phyloP scores from a whole-genome alignment of 1,140 invertebrate species.

The Drosophila asahinai region DNA sequence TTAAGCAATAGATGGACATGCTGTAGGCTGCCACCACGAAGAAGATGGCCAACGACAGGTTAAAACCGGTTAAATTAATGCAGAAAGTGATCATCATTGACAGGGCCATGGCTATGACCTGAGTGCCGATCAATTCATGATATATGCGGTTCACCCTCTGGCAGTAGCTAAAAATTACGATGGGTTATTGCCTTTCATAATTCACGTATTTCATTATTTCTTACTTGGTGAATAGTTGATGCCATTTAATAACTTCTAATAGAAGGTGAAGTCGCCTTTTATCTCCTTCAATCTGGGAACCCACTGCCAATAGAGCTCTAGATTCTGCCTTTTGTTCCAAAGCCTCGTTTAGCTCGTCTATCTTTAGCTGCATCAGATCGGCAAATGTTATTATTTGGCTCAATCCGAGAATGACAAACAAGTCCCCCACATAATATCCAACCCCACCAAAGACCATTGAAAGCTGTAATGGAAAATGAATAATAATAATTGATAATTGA shows the following conservation, averaged over 20 bases:
- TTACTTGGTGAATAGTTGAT: slow-evolving; percentile 59
- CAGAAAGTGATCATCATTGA: slow-evolving; percentile 53
- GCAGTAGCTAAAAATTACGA: slow-evolving; percentile 38
- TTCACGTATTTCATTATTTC: too few species aligned
- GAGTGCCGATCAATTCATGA: slow-evolving; percentile 46
- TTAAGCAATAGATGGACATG: slow-evolving; percentile 62
- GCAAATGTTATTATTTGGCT: slow-evolving; percentile 53
- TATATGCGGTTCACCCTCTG: slow-evolving; percentile 39
- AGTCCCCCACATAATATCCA: slow-evolving; percentile 58
- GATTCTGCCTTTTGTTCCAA: slow-evolving; percentile 20
- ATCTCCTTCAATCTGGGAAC: background rate
- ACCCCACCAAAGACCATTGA: slow-evolving; percentile 32
- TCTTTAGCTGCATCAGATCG: slow-evolving; percentile 49
- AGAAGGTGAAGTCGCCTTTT: slow-evolving; percentile 8
- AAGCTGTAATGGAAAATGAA: background rate
- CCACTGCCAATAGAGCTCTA: background rate
- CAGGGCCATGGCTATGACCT: slow-evolving; percentile 55
- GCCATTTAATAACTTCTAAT: slow-evolving; percentile 65
- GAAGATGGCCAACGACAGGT: slow-evolving; percentile 47
- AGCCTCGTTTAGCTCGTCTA: slow-evolving; percentile 21
- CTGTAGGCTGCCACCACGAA: slow-evolving; percentile 54
- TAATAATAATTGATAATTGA: background rate
- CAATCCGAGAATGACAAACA: slow-evolving; percentile 45
- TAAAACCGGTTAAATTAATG: slow-evolving; percentile 46
- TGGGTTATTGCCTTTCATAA: too few species aligned